Evolutionary conservation across 2,888 invertebrate species (phyloP).

Genomic region (Diarsia dahlii): DNA sequence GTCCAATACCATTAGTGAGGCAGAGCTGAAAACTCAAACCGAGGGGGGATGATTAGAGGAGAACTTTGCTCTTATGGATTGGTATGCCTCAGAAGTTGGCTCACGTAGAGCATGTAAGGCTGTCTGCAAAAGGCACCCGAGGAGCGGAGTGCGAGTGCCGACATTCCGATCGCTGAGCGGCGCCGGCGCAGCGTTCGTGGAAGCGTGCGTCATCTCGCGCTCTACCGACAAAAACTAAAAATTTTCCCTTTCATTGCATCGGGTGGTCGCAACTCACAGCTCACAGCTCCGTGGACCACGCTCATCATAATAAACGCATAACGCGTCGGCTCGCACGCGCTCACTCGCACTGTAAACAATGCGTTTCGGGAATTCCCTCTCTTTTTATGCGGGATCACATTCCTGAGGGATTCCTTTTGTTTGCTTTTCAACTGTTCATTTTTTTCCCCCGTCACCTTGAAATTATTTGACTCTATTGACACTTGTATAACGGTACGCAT

Average conservation of each 20-base stretch:
- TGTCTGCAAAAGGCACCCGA: slow-evolving; percentile 68
- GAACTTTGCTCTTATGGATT: slow-evolving; percentile 21
- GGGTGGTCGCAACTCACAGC: slow-evolving; percentile 71
- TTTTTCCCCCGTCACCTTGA: slow-evolving; percentile 81
- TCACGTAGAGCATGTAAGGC: slow-evolving; percentile 33
- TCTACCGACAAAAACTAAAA: slow-evolving; percentile 83
- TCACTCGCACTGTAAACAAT: slow-evolving; percentile 84
- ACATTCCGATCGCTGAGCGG: slow-evolving; percentile 78
- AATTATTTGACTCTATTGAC: slow-evolving; percentile 79
- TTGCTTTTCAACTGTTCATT: slow-evolving; percentile 84
- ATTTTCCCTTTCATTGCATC: slow-evolving; percentile 90
- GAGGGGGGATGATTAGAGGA: neutral
- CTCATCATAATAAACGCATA: slow-evolving; percentile 85
- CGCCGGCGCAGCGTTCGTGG: slow-evolving; percentile 77
- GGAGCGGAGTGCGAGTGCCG: slow-evolving; percentile 61
- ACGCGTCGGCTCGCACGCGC: slow-evolving; percentile 78
- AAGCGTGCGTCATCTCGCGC: slow-evolving; percentile 84
- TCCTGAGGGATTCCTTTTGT: slow-evolving; percentile 90
- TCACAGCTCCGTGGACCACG: slow-evolving; percentile 61
- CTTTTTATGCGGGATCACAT: slow-evolving; percentile 88
- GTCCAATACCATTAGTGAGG: neutral
- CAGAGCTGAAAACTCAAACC: neutral
- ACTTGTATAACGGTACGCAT: slow-evolving; percentile 80
- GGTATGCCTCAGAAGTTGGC: slow-evolving; percentile 55
- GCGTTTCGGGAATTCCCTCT: slow-evolving; percentile 89